Conservation (phyloP, 2,113 vertebrate genomes). For the Tychaedon coryphoeus region DNA sequence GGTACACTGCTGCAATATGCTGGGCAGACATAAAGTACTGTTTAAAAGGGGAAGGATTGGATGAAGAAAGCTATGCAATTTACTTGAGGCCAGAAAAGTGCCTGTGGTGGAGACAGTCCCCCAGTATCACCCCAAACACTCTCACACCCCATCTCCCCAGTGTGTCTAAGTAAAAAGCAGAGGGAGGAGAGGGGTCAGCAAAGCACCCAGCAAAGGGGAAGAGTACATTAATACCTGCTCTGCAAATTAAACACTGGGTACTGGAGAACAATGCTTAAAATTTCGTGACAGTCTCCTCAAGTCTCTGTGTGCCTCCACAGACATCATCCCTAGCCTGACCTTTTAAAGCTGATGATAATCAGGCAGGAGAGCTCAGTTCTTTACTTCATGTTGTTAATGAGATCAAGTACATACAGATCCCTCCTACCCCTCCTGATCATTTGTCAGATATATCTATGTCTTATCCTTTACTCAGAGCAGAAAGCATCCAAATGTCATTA, state of each 20-base stretch:
- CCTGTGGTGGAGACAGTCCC: not conserved
- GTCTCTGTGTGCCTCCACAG: not conserved
- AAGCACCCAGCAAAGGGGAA: not conserved
- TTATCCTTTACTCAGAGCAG: not conserved
- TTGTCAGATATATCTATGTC: not conserved
- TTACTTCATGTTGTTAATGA: not conserved
- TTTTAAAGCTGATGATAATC: not conserved
- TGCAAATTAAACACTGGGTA: not conserved
- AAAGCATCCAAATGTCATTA: not conserved
- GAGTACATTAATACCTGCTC: not conserved
- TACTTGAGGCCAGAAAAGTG: not conserved
- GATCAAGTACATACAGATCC: not conserved
- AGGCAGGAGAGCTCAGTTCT: not conserved
- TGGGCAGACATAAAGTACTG: not conserved
- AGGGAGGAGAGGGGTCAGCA: not conserved
- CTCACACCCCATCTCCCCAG: no score
- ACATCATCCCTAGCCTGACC: not conserved
- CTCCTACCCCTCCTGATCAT: not conserved
- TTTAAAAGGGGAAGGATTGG: not conserved
- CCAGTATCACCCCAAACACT: rapidly evolving
- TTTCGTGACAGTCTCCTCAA: not conserved
- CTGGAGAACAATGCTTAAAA: not conserved
- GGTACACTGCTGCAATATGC: not conserved
- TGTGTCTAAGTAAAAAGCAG: rapidly evolving
- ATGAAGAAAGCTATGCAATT: not conserved